These are phyloP conservation scores for Trichomycterus rosablanca DNA, from an alignment of 2,113 vertebrate species.

Conservation along the genomic window DNA sequence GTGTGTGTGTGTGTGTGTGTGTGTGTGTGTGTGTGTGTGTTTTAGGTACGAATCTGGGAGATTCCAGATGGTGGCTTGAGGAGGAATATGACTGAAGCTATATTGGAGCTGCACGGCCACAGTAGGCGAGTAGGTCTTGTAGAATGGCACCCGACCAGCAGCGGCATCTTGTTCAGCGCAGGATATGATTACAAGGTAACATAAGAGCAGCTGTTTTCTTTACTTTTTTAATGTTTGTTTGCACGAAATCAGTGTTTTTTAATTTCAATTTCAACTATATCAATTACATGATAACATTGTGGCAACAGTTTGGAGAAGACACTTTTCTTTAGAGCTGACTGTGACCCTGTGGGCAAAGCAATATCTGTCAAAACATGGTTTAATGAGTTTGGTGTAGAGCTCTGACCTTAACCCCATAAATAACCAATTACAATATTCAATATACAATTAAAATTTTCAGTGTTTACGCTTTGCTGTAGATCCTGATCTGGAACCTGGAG, in stretches of 20 bases:
- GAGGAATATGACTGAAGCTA: slow-evolving; percentile 84
- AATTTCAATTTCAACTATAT: no score
- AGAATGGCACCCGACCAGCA: slow-evolving; percentile 95
- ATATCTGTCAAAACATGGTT: no score
- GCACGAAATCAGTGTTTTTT: no score
- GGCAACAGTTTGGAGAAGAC: no score
- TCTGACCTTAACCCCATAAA: no score
- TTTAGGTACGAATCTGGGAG: slow-evolving; percentile 93
- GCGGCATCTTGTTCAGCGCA: slow-evolving; percentile 91
- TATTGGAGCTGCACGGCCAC: slow-evolving; percentile 92
- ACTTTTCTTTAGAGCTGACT: no score
- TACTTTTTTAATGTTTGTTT: no score
- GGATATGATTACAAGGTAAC: slow-evolving; percentile 97
- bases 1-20: slow-evolving; percentile 12
- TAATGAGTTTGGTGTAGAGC: no score
- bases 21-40: slow-evolving; percentile 1
- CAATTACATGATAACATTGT: no score
- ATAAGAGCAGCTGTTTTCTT: background rate
- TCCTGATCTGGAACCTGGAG: slow-evolving; percentile 98
- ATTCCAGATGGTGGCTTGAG: slow-evolving; percentile 88
- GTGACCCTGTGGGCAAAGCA: no score
- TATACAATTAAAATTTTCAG: no score
- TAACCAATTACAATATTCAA: no score
- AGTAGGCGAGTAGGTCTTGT: slow-evolving; percentile 91
- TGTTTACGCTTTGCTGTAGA: slow-evolving; percentile 68